Evolutionary conservation across 2,888 invertebrate genomes (phyloP).

Genomic region (Melieria omissa): DNA sequence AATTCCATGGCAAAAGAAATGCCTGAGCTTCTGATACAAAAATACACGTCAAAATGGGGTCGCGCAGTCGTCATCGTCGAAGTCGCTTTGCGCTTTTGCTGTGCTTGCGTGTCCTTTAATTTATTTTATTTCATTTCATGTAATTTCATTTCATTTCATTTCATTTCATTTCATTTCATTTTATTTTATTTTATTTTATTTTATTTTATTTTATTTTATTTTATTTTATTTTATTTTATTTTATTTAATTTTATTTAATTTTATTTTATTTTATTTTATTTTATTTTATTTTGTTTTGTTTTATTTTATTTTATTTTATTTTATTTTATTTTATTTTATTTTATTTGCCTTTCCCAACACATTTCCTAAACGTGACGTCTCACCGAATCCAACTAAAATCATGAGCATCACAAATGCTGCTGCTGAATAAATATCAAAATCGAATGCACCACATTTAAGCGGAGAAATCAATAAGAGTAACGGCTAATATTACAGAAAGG

Average conservation of each 20-base stretch:
- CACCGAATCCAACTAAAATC: too few species aligned
- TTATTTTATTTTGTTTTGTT: slow-evolving; percentile 1
- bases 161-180: not conserved
- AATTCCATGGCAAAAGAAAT: too few species aligned
- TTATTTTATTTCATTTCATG: slow-evolving; percentile 1
- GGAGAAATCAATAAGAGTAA: too few species aligned
- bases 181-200: slow-evolving; percentile 3
- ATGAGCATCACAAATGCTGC: too few species aligned
- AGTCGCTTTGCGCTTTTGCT: not conserved
- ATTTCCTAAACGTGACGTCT: too few species aligned
- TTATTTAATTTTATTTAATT: slow-evolving; percentile 4
- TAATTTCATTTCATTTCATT: not conserved
- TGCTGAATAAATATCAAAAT: too few species aligned
- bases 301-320: slow-evolving; percentile 1
- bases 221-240: not conserved
- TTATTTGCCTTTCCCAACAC: too few species aligned
- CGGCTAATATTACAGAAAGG: too few species aligned
- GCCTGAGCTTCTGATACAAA: too few species aligned
- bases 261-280: slow-evolving; percentile 5
- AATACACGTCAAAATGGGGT: too few species aligned
- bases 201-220: slow-evolving; percentile 8
- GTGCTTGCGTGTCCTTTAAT: not conserved
- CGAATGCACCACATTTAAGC: too few species aligned
- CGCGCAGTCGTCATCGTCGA: too few species aligned
- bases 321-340: not conserved